These are phyloP conservation scores for Rhynchonycteris naso DNA, from an alignment of 2,797 vertebrate species.

Conservation along the genomic window DNA sequence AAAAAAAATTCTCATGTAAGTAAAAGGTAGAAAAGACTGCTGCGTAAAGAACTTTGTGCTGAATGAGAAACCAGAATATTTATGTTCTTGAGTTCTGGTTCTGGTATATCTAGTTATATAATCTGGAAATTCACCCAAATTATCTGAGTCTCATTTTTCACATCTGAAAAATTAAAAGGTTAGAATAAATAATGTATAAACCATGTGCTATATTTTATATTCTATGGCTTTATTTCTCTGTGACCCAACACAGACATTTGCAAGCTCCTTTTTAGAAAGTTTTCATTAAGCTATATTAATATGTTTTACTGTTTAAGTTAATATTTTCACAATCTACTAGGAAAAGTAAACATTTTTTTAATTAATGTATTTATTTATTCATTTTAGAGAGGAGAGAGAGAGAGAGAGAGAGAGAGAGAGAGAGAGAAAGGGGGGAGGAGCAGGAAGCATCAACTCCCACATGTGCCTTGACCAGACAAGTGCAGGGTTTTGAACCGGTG, in stretches of 20 bases:
- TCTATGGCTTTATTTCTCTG: neutral
- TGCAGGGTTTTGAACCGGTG: no score
- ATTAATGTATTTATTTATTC: no score
- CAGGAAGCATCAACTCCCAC: no score
- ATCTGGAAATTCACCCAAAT: slow-evolving; percentile 27
- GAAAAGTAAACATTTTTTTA: neutral
- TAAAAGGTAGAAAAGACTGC: neutral
- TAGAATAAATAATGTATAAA: slow-evolving; percentile 53
- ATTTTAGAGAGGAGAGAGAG: no score
- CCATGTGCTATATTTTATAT: neutral
- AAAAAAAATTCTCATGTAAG: neutral
- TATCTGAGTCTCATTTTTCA: slow-evolving; percentile 35
- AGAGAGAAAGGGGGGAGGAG: no score
- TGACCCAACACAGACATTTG: neutral
- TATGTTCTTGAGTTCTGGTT: neutral
- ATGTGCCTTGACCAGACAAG: no score
- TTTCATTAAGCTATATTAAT: neutral
- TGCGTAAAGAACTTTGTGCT: neutral
- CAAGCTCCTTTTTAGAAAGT: slow-evolving; percentile 3
- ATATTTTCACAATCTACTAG: neutral
- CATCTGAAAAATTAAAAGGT: slow-evolving; percentile 56
- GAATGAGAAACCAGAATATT: neutral
- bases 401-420: no score
- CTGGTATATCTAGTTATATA: slow-evolving; percentile 10
- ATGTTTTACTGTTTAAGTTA: neutral